Base-by-base conservation (phyloP, 2,797 vertebrate species). In the Acanthurus lineatus region DNA sequence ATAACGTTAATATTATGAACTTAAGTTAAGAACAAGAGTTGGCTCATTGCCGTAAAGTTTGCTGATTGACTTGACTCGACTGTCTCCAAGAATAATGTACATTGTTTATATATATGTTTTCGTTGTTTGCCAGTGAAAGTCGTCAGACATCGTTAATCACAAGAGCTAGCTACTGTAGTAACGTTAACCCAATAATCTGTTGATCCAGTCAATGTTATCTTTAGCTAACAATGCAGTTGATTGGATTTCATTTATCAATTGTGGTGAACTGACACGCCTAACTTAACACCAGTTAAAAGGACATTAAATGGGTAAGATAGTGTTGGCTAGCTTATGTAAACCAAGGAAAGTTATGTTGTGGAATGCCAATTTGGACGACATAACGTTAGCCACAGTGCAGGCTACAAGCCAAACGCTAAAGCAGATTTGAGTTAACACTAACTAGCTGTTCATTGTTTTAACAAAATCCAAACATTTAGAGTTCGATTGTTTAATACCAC, bases 331-430 rank as follows among this genome's bases (percentile, higher is more conserved):
- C 63, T 69, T 48, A 56, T 3, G 47, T 32, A 63, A 16, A 72
- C 14, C 71, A 51, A 77, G 72, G 75, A n/a, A 70, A 86, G 71
- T 77, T 88, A 32, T 77, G 84, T 82, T 63, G 42, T n/a, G 87
- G 89, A 89, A 92, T 88, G 86, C 53, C 73, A 59, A 45, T 57
- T 32, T 47, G 70, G 17, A 35, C 32, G 32, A 35, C 32, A 35
- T 35, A 6, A 70, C 40, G 45, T 65, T 89, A 84, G 86, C 86
- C 16, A 73, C 40, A 11, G 2, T 7, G 42, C 42, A n/a, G 69
- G 49, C 70, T 70, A 76, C 5, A 19, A n/a, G 15, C 4, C 52
- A 9, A 28, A 53, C 35, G 64, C 51, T 15, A 6, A 35, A 35
- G 2, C 32, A 35, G 32, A 6, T 48, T n/a, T 3, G 19, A 10